Evolutionary conservation across 2,113 vertebrate genomes (phyloP).

Genomic region (Panthera leo): DNA sequence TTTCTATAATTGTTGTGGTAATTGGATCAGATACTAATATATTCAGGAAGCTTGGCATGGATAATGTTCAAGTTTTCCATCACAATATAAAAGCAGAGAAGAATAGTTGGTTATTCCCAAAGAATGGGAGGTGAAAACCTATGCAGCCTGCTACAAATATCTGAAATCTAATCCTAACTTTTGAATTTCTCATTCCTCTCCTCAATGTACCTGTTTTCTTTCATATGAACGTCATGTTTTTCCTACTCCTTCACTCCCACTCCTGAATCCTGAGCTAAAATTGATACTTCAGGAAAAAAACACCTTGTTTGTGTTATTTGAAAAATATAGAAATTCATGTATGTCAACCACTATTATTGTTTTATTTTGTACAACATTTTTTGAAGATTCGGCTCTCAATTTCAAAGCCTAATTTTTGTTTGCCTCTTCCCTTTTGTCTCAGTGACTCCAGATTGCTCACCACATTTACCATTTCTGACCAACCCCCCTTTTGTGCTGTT

Average conservation of each 20-base stretch:
- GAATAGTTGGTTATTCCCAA: background rate
- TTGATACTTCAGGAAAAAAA: background rate
- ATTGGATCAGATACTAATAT: background rate
- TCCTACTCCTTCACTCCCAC: accelerated
- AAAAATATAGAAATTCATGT: background rate
- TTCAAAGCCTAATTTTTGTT: background rate
- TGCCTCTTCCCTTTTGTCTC: background rate
- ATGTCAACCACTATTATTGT: background rate
- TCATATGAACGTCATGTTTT: background rate
- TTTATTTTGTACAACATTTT: background rate
- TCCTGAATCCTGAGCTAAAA: background rate
- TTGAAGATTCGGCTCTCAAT: background rate
- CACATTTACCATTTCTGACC: accelerated
- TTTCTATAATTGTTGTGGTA: background rate
- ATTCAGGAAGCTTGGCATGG: background rate
- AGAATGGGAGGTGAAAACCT: background rate
- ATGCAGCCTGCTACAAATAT: background rate
- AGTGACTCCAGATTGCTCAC: accelerated
- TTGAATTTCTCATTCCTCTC: background rate
- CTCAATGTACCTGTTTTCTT: background rate
- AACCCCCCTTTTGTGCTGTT: background rate
- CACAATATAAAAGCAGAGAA: background rate
- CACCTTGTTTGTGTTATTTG: background rate
- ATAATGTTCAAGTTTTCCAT: background rate
- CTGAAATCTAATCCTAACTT: background rate